These are phyloP conservation scores for Hedya salicella DNA, from an alignment of 2,888 invertebrate species.

Conservation along the genomic window DNA sequence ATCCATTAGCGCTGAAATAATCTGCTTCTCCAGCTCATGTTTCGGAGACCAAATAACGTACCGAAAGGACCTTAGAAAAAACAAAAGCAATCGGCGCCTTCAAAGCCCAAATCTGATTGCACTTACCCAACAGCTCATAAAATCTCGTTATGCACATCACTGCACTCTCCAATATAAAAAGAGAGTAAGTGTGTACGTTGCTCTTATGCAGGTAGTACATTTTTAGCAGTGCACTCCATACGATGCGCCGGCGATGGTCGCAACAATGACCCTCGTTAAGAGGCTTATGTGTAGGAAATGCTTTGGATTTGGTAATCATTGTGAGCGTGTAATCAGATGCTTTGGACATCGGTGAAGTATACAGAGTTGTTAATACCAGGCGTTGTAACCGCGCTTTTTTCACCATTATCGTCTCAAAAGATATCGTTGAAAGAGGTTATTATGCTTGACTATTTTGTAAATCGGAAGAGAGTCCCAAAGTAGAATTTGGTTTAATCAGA, in stretches of 20 bases:
- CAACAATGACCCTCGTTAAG: slow-evolving; percentile 67
- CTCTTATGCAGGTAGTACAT: background rate
- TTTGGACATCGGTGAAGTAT: slow-evolving; percentile 40
- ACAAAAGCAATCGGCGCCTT: background rate
- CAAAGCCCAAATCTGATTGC: slow-evolving; percentile 11
- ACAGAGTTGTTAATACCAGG: slow-evolving; percentile 46
- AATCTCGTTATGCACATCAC: slow-evolving; percentile 27
- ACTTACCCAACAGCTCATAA: slow-evolving; percentile 19
- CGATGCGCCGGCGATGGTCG: slow-evolving; percentile 38
- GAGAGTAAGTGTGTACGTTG: background rate
- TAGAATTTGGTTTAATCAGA: too few species aligned
- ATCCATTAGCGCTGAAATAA: too few species aligned
- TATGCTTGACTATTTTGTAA: too few species aligned
- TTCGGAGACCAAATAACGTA: too few species aligned
- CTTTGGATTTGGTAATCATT: slow-evolving; percentile 65
- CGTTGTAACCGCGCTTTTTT: too few species aligned
- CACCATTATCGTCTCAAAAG: too few species aligned
- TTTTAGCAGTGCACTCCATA: slow-evolving; percentile 4
- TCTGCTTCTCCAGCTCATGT: too few species aligned
- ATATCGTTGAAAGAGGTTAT: too few species aligned
- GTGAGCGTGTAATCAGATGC: slow-evolving; percentile 58
- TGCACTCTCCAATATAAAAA: background rate
- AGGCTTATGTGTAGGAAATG: slow-evolving; percentile 56
- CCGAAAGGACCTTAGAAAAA: background rate
- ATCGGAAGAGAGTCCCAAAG: too few species aligned